Base-by-base conservation (phyloP, 30 jellyfish, hydroid and myxozoan species). In the Aurelia aurita region DNA sequence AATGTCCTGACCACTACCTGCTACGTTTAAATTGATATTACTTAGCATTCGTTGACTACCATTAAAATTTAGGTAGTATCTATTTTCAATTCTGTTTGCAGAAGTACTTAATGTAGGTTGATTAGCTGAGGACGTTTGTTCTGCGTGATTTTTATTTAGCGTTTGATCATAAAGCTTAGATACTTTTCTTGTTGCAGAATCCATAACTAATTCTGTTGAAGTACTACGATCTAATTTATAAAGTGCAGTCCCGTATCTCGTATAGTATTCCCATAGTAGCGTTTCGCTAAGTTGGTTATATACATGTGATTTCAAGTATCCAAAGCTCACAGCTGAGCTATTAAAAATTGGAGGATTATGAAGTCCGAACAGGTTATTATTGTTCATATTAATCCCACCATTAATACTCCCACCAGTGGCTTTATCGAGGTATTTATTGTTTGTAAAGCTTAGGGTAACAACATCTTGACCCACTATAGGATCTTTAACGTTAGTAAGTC, bases 111-210 rank as follows among this genome's bases (percentile, higher is more conserved):
- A 23, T 11, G 71, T 70, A 21, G 86, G 80, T 82, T 82, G 85
- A 21, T 23, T 68, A 69, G 78, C 53, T 28, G 79, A 7, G 23
- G 79, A 9, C 2, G 92, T 81, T 69, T 82, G 92, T 23, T 82
- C 87, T 20, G 87, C 92, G 34, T 82, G 79, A 68, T 51, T 28
- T 82, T 71, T 70, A 29, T 28, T 27, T 32, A 82, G 25, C 43
- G 87, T 44, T 58, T 46, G 78, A 65, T 82, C 92, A 58, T 69
- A 69, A n/a, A 82, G 34, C 21, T 46, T 82, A 49, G 79, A 69
- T 69, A 82, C 86, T 69, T 82, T 82, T 68, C 86, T 69, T 27
- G 92, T 43, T n/a, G n/a, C n/a, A 62, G 83, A 44, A 51, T 80
- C 90, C 83, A 44, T 64, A 25, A 35, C 45, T 62, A 63, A 53